These are phyloP conservation scores for Neoniphon sammara DNA, from an alignment of 2,797 vertebrate genomes.

Conservation along the genomic window DNA sequence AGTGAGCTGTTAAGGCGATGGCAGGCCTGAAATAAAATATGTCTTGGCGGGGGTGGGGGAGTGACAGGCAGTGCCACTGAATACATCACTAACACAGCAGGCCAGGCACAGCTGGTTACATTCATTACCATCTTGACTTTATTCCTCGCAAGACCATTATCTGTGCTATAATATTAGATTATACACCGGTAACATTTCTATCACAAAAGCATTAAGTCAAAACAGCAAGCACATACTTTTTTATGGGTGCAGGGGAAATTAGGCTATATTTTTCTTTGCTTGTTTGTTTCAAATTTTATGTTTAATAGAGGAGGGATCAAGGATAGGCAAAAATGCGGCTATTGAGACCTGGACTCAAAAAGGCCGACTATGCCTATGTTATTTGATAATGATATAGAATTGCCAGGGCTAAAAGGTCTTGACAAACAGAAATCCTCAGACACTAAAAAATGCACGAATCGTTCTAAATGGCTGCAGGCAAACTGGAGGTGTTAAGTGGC, in stretches of 20 bases:
- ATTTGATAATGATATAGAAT: too few relatives aligned
- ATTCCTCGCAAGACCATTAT: slow-evolving; percentile 28
- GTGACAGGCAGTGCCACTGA: slow-evolving; percentile 44
- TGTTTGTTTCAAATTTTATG: not conserved
- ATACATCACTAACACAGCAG: slow-evolving; percentile 23
- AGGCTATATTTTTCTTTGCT: too few relatives aligned
- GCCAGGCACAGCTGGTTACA: slow-evolving; percentile 10
- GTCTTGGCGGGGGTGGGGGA: slow-evolving; percentile 24
- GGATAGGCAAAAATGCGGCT: slow-evolving; percentile 1
- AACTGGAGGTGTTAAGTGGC: too few relatives aligned
- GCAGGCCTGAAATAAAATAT: slow-evolving; percentile 59
- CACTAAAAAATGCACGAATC: too few relatives aligned
- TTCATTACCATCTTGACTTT: slow-evolving; percentile 24
- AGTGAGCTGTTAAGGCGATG: slow-evolving; percentile 48
- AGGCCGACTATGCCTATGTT: too few relatives aligned
- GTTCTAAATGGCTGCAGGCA: too few relatives aligned
- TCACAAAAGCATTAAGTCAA: too few relatives aligned
- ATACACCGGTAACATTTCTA: not conserved
- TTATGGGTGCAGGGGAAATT: too few relatives aligned
- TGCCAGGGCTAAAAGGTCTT: too few relatives aligned
- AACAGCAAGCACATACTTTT: too few relatives aligned
- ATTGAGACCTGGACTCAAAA: too few relatives aligned
- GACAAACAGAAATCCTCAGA: too few relatives aligned
- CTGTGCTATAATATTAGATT: not conserved
- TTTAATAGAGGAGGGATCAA: not conserved